Conservation (phyloP, 2,888 invertebrate species). For the Brachyptera putata region DNA sequence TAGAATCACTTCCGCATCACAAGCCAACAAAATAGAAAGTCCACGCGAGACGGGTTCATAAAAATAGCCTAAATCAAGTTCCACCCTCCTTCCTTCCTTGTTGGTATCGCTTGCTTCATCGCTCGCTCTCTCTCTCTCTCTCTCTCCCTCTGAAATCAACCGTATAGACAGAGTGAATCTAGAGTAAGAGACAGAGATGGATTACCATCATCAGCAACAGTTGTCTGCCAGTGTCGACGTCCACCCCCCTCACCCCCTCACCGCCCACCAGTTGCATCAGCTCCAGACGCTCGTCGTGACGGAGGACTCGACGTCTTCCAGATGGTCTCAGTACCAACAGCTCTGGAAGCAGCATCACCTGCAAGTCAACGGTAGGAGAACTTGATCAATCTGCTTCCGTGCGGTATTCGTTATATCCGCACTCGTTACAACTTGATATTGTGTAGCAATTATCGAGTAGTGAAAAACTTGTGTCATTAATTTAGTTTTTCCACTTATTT, state of each 20-base stretch:
- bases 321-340: conserved; percentile 72
- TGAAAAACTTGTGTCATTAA: too few relatives aligned
- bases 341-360: conserved; percentile 68
- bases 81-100: neutral
- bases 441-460: too few relatives aligned
- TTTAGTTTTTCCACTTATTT: too few relatives aligned
- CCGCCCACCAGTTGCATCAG: conserved; percentile 57
- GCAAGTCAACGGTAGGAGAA: conserved; percentile 29
- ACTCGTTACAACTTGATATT: too few relatives aligned
- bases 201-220: conserved; percentile 47
- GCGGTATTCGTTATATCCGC: too few relatives aligned
- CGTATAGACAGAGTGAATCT: conserved; percentile 32
- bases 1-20: too few relatives aligned
- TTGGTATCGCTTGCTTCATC: conserved; percentile 14
- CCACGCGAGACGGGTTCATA: too few relatives aligned
- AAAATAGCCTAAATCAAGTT: conserved; percentile 15
- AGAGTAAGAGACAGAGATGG: conserved; percentile 40
- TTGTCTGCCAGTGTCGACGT: conserved; percentile 60
- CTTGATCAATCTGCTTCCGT: too few relatives aligned
- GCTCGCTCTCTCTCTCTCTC: too few relatives aligned
- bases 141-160: conserved; percentile 25
- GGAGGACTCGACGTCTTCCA: conserved; percentile 41
- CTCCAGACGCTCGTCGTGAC: conserved; percentile 37
- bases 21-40: too few relatives aligned
- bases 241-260: conserved; percentile 60